These are phyloP conservation scores for Zosterops japonicus DNA, from an alignment of 2,113 vertebrate genomes.

Conservation along the genomic window DNA sequence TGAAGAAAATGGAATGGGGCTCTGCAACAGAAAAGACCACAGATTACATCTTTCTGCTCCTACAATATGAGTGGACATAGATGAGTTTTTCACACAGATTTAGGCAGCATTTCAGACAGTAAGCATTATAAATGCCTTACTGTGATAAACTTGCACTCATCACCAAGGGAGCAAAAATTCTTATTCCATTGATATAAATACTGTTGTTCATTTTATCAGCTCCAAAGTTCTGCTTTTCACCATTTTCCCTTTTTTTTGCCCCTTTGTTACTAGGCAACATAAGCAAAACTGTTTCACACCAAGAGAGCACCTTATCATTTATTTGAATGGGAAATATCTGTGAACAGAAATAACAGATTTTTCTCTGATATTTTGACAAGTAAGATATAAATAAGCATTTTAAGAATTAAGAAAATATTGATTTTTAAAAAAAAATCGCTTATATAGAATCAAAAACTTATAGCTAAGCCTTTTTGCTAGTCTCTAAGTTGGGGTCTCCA, in stretches of 20 bases:
- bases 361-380: background rate
- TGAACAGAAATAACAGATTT: slow-evolving; percentile 36
- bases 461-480: background rate
- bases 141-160: background rate
- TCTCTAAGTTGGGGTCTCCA: background rate
- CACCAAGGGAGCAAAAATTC: background rate
- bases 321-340: slow-evolving; percentile 48
- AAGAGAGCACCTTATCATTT: slow-evolving; percentile 10
- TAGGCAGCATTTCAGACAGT: slow-evolving; percentile 5
- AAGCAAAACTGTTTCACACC: background rate
- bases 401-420: background rate
- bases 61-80: background rate
- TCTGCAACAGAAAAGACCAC: background rate
- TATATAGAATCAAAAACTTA: background rate
- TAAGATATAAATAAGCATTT: background rate
- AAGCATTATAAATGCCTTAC: background rate
- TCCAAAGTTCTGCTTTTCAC: slow-evolving; percentile 3
- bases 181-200: slow-evolving; percentile 31
- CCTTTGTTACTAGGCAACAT: slow-evolving; percentile 62
- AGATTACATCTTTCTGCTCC: background rate
- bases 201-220: background rate
- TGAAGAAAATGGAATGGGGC: background rate
- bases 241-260: background rate
- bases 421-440: background rate
- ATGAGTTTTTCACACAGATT: background rate